A percentile compares a stretch with the other conserved stretches of the same genome.
These are phyloP conservation scores for Herpailurus yagouaroundi DNA, from an alignment of 2,113 vertebrate genomes.

Conservation along the genomic window DNA sequence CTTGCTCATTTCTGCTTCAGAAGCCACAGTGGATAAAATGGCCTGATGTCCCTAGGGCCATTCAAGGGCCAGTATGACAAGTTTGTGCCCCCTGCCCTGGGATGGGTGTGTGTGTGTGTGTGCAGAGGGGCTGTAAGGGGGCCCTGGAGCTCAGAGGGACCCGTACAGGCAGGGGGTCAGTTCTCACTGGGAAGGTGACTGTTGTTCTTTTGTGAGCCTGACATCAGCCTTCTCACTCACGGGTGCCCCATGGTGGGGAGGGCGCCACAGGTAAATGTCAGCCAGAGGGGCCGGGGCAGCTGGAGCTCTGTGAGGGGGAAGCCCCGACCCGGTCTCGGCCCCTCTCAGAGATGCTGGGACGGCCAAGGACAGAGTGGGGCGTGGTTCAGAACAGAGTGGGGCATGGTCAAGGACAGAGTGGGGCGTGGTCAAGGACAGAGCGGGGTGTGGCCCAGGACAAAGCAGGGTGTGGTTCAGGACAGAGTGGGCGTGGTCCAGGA, in stretches of 20 bases:
- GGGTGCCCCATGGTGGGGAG: fast-evolving
- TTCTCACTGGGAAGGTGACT: neutral
- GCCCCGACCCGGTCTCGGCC: neutral
- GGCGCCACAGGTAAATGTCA: neutral
- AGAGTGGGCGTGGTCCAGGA: too few species aligned
- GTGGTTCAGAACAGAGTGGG: too few species aligned
- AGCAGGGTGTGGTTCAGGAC: too few species aligned
- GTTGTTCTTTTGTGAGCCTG: neutral
- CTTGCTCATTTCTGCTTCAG: neutral
- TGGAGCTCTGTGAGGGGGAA: neutral
- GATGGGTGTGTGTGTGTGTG: neutral
- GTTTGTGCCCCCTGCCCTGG: neutral
- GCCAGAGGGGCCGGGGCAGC: neutral
- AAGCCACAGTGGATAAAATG: too few species aligned
- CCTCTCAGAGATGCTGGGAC: neutral
- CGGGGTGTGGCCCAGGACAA: too few species aligned
- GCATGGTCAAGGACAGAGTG: too few species aligned
- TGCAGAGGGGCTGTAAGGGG: neutral
- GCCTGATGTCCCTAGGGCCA: neutral
- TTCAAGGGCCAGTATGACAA: neutral
- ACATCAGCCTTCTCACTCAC: neutral
- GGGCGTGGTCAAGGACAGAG: too few species aligned
- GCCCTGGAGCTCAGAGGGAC: neutral
- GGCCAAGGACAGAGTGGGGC: too few species aligned
- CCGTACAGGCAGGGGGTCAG: fast-evolving